phyloP scores from a whole-genome alignment of 1,140 invertebrate genomes.

The Antheraea pernyi region DNA sequence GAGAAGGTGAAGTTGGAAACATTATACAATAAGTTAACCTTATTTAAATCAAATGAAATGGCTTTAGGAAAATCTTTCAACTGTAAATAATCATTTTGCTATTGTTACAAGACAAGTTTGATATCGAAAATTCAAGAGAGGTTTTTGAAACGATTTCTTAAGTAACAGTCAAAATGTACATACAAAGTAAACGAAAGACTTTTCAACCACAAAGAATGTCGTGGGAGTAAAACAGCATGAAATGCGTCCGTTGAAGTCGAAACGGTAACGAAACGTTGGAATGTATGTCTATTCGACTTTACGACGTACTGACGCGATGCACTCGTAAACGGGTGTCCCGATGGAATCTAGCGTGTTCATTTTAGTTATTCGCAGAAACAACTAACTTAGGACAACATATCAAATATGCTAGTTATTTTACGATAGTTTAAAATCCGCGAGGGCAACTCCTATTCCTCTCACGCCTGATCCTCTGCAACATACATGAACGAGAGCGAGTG shows the following conservation, averaged over 20 bases:
- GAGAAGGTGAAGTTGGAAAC: too few species aligned
- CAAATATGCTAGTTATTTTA: too few species aligned
- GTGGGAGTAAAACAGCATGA: background rate
- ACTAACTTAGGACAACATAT: background rate
- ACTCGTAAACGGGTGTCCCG: slow-evolving; percentile 55
- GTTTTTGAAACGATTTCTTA: background rate
- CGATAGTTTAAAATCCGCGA: too few species aligned
- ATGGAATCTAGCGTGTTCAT: slow-evolving; percentile 43
- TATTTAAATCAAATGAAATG: too few species aligned
- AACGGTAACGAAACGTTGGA: slow-evolving; percentile 22
- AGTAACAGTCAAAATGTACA: background rate
- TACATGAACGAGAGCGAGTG: too few species aligned
- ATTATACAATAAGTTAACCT: too few species aligned
- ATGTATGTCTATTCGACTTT: slow-evolving; percentile 53
- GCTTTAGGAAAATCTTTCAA: too few species aligned
- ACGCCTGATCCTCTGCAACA: too few species aligned
- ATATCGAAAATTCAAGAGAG: background rate
- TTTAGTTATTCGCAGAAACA: slow-evolving; percentile 5
- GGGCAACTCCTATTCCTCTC: too few species aligned
- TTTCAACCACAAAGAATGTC: slow-evolving; percentile 7
- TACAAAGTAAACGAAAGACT: slow-evolving; percentile 1
- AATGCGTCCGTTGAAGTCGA: background rate
- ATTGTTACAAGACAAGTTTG: background rate
- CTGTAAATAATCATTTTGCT: background rate
- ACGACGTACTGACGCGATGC: slow-evolving; percentile 50